Evolutionary conservation across 2,113 vertebrate species (phyloP).

Genomic region (Silurus glanis): DNA sequence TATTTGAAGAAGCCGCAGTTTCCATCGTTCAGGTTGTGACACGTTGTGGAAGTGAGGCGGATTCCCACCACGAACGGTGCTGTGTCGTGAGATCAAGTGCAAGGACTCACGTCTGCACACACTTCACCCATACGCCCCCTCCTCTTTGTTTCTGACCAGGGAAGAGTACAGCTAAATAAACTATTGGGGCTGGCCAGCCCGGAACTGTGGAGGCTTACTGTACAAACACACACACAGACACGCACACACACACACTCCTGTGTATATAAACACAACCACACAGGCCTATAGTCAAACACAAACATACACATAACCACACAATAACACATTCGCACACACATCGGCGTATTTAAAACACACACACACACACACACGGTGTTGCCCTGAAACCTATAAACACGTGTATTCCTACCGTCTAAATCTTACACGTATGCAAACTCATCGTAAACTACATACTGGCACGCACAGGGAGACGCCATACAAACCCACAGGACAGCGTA

Average conservation of each 20-base stretch:
- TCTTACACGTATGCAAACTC: constrained; percentile 11
- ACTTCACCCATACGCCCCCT: constrained; percentile 53
- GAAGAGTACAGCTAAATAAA: constrained; percentile 69
- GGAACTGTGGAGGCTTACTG: constrained; percentile 45
- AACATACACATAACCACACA: constrained; percentile 29
- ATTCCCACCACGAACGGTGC: constrained; percentile 30
- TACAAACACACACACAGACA: constrained; percentile 39
- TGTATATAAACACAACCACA: constrained; percentile 41
- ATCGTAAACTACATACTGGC: constrained; percentile 20
- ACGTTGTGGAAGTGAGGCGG: constrained; percentile 13
- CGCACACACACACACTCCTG: constrained; percentile 30
- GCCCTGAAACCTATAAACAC: constrained; percentile 39
- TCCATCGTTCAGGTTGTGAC: background rate
- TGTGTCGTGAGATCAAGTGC: constrained; percentile 39
- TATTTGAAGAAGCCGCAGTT: background rate
- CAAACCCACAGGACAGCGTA: constrained; percentile 40
- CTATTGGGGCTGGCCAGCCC: constrained; percentile 54
- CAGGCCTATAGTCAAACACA: constrained; percentile 54
- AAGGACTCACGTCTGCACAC: constrained; percentile 59
- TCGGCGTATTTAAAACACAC: constrained; percentile 35
- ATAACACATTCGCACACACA: constrained; percentile 13
- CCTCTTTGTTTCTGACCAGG: constrained; percentile 53
- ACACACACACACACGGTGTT: constrained; percentile 32
- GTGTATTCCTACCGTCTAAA: constrained; percentile 10
- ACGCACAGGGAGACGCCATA: constrained; percentile 6